Conservation (phyloP, 1,140 invertebrate species). For the Belonocnema kinseyi region DNA sequence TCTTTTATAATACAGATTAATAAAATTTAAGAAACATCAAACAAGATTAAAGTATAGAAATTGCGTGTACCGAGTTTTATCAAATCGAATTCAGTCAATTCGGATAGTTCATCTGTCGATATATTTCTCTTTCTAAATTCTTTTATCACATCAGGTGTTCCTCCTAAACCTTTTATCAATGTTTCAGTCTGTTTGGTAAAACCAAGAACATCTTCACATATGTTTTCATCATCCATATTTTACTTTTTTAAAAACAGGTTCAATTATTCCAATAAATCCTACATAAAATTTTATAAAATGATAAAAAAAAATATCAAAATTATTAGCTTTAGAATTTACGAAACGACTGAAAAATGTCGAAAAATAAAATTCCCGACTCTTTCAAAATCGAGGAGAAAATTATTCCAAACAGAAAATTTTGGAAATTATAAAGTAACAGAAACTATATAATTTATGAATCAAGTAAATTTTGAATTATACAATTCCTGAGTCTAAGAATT, state of each 20-base stretch:
- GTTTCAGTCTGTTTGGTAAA: constrained; percentile 56
- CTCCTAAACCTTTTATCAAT: constrained; percentile 42
- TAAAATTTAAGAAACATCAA: neutral
- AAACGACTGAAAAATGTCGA: too few species aligned
- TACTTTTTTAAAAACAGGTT: constrained; percentile 3
- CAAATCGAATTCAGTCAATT: constrained; percentile 57
- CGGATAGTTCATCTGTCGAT: constrained; percentile 47
- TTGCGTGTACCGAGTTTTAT: constrained; percentile 49
- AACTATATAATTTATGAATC: too few species aligned
- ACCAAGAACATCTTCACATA: constrained; percentile 53
- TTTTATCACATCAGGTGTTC: constrained; percentile 38
- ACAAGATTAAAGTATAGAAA: neutral
- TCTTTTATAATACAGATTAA: neutral
- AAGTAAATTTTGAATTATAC: too few species aligned
- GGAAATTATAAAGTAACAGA: too few species aligned
- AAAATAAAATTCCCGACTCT: too few species aligned
- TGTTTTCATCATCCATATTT: constrained; percentile 10
- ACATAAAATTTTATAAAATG: too few species aligned
- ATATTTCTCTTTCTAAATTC: constrained; percentile 53
- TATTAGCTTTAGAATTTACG: too few species aligned
- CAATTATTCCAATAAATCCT: neutral
- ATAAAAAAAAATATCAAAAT: too few species aligned
- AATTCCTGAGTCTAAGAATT: too few species aligned
- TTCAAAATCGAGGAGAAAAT: too few species aligned
- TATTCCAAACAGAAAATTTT: too few species aligned